Percentiles rank a stretch among this genome's conserved stretches.
Conservation (phyloP, 2,888 invertebrate genomes). For the Furcula furcula region DNA sequence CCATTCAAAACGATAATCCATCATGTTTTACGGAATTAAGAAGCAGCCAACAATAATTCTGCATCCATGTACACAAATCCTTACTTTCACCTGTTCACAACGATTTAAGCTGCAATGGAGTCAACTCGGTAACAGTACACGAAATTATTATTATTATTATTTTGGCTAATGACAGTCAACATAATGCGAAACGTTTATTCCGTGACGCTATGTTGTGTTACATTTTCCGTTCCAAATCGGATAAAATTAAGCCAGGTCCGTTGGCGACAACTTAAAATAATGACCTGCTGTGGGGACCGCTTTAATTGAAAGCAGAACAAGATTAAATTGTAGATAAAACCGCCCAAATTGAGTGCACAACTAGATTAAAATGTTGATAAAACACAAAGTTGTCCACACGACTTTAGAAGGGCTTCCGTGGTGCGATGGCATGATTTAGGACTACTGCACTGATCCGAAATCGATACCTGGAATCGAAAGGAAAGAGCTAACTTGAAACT, state of each 20-base stretch:
- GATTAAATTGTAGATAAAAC: background rate
- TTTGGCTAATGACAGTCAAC: slow-evolving; percentile 36
- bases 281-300: background rate
- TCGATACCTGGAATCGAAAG: no score
- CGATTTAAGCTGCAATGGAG: slow-evolving; percentile 4
- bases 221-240: slow-evolving; percentile 23
- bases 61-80: slow-evolving; percentile 8
- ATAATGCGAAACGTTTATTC: slow-evolving; percentile 26
- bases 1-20: background rate
- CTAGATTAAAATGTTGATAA: no score
- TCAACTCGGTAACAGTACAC: slow-evolving; percentile 40
- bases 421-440: no score
- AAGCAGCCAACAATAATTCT: background rate
- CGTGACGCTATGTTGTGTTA: slow-evolving; percentile 24
- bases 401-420: no score
- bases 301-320: background rate
- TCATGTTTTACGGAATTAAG: background rate
- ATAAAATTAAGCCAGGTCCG: slow-evolving; percentile 16
- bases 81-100: slow-evolving; percentile 23
- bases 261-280: slow-evolving; percentile 7
- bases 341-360: no score
- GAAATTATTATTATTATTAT: slow-evolving; percentile 40
- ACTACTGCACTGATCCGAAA: no score
- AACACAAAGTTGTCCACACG: no score
- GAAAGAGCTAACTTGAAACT: no score